Conservation (phyloP, 2,113 vertebrate species). For the Dicaeum eximium region DNA sequence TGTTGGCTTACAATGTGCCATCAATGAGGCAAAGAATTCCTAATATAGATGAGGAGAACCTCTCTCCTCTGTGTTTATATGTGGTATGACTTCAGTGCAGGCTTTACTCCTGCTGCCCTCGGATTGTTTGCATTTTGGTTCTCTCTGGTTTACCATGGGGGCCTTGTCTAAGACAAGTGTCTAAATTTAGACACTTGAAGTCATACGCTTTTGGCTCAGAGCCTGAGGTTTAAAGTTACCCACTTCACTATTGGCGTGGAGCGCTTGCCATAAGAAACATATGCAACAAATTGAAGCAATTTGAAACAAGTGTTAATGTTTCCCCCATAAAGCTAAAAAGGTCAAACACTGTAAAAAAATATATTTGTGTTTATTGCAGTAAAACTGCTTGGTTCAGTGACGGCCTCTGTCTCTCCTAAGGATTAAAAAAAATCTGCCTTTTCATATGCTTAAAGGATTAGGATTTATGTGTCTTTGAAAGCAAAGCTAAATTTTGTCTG, state of each 20-base stretch:
- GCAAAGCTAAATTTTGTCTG: neutral
- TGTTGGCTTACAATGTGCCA: neutral
- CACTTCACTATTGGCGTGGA: neutral
- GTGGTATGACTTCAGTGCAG: neutral
- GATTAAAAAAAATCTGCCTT: neutral
- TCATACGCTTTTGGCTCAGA: neutral
- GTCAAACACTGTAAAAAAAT: neutral
- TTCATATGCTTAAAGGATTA: neutral
- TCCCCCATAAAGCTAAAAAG: neutral
- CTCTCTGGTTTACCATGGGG: neutral
- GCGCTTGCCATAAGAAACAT: neutral
- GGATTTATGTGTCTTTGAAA: neutral
- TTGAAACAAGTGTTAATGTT: neutral
- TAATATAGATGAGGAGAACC: neutral
- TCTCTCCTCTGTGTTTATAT: neutral
- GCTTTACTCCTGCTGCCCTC: neutral
- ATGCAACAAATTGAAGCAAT: neutral
- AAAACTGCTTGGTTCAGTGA: neutral
- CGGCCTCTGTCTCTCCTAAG: neutral
- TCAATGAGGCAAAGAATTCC: neutral
- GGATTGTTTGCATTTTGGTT: neutral
- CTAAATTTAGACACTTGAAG: constrained; percentile 27
- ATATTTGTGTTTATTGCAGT: neutral
- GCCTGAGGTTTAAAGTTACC: neutral
- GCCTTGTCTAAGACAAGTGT: neutral